Conservation (phyloP, 1,140 invertebrate species). For the Tribolium madens region DNA sequence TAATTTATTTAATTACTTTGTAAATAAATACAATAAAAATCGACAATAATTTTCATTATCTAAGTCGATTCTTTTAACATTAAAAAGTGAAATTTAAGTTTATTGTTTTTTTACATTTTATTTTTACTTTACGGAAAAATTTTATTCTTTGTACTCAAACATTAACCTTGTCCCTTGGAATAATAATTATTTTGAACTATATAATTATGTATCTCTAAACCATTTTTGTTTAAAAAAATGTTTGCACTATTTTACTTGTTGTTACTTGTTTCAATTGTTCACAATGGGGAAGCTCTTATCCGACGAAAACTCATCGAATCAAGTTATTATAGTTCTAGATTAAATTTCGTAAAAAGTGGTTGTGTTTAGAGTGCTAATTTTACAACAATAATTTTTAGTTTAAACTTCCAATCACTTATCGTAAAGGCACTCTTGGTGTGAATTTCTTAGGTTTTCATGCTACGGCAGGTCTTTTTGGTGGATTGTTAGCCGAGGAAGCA, state of each 20-base stretch:
- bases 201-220: background rate
- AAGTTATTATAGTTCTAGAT: background rate
- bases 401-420: constrained; percentile 47
- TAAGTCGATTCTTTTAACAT: no score
- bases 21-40: background rate
- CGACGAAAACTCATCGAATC: background rate
- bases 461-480: constrained; percentile 74
- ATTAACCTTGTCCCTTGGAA: background rate
- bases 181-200: background rate
- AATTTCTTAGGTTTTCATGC: constrained; percentile 81
- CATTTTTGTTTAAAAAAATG: background rate
- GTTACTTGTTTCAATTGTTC: background rate
- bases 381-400: background rate
- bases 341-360: background rate
- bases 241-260: background rate
- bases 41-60: background rate
- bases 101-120: no score
- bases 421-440: constrained; percentile 76
- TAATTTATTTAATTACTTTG: constrained; percentile 1
- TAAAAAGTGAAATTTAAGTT: no score
- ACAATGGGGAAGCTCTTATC: background rate
- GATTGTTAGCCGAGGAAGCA: constrained; percentile 65
- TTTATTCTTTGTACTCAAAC: no score
- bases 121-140: no score
- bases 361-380: background rate